Conservation (phyloP, 2,888 invertebrate genomes). For the Taenaris catops region DNA sequence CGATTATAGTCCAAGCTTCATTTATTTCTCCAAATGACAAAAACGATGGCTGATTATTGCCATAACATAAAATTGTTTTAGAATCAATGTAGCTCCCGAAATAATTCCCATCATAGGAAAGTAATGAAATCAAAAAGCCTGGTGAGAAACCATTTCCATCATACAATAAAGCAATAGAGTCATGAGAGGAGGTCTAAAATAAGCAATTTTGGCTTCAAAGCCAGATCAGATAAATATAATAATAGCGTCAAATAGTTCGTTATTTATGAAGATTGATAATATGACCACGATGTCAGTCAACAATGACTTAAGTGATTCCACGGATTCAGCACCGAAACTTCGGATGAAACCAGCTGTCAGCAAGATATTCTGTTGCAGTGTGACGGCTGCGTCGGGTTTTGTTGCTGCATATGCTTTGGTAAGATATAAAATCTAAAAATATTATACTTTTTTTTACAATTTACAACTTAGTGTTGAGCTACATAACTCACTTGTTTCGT, state of each 20-base stretch:
- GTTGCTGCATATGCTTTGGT: conserved; percentile 75
- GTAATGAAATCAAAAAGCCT: background rate
- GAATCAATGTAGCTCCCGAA: too few relatives aligned
- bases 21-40: too few relatives aligned
- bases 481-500: too few relatives aligned
- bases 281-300: conserved; percentile 52
- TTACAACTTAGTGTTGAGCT: background rate
- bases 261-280: conserved; percentile 19
- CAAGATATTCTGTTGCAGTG: conserved; percentile 72
- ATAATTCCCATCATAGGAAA: too few relatives aligned
- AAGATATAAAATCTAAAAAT: conserved; percentile 25
- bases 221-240: too few relatives aligned
- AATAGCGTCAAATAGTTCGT: too few relatives aligned
- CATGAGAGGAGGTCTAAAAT: too few relatives aligned
- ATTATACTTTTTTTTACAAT: conserved; percentile 1
- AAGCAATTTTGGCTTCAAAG: too few relatives aligned
- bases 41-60: too few relatives aligned
- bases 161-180: background rate
- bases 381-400: conserved; percentile 72
- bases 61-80: too few relatives aligned
- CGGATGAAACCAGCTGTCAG: conserved; percentile 69
- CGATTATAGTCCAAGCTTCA: too few relatives aligned
- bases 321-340: conserved; percentile 46
- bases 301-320: conserved; percentile 51
- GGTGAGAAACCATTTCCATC: background rate